Evolutionary conservation across 2,888 invertebrate species (phyloP).

Genomic region (Brassicogethes aeneus): DNA sequence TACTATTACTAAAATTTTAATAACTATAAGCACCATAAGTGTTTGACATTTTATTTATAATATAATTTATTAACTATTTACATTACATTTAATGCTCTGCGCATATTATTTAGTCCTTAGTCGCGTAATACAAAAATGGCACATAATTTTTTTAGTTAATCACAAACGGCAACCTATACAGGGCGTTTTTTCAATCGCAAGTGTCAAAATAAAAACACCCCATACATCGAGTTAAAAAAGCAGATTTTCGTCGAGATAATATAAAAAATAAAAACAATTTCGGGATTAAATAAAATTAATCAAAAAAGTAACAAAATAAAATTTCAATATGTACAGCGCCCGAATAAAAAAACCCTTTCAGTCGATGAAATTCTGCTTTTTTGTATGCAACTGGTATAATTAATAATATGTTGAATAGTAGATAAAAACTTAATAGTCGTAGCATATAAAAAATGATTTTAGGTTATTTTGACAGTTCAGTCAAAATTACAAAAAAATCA

Average conservation of each 20-base stretch:
- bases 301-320: not conserved
- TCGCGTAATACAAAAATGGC: not conserved
- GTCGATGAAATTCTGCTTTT: slow-evolving; percentile 1
- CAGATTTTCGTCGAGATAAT: no score
- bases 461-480: no score
- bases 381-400: no score
- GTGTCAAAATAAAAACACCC: not conserved
- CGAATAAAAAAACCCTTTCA: not conserved
- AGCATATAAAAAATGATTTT: no score
- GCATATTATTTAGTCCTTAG: not conserved
- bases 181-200: no score
- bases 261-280: not conserved
- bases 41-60: slow-evolving; percentile 33
- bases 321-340: not conserved
- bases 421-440: no score
- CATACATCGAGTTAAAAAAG: not conserved
- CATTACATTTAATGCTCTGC: no score
- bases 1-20: slow-evolving; percentile 22
- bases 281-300: not conserved
- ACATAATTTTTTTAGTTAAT: not conserved
- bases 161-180: not conserved
- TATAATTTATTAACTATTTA: slow-evolving; percentile 12
- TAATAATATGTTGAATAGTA: no score
- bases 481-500: no score
- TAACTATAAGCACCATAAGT: slow-evolving; percentile 35